A percentile compares a stretch with the other conserved stretches of the same genome.
phyloP scores from a whole-genome alignment of 1,140 invertebrate species.

The Triops longicaudatus region DNA sequence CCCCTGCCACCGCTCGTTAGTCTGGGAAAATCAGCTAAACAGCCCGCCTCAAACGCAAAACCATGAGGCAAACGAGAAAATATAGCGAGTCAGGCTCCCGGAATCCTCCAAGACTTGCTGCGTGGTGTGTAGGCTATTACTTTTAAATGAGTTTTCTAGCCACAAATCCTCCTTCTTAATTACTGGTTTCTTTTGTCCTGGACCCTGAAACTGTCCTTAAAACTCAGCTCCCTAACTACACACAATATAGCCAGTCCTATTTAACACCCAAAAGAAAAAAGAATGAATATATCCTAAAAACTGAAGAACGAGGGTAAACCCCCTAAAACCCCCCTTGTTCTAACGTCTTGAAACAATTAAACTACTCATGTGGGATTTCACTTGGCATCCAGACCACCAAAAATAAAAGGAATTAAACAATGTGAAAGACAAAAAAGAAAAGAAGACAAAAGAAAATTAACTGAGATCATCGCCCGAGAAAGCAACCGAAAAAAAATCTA shows the following conservation, averaged over 20 bases:
- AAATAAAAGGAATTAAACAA: not conserved
- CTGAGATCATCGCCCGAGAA: not conserved
- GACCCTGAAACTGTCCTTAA: not conserved
- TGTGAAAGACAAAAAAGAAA: not conserved
- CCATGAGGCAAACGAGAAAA: not conserved
- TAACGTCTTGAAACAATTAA: slow-evolving; percentile 7
- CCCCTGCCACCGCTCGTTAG: not conserved
- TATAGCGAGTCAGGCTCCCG: slow-evolving; percentile 4
- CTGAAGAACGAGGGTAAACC: not conserved
- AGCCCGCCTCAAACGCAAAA: not conserved
- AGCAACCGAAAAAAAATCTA: not conserved
- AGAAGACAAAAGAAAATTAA: not conserved
- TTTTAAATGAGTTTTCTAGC: slow-evolving; percentile 7
- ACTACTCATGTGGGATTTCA: not conserved
- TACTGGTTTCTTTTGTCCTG: not conserved
- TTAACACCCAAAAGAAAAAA: not conserved
- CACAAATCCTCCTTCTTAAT: slow-evolving; percentile 12
- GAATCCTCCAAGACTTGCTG: not conserved
- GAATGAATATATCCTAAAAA: not conserved
- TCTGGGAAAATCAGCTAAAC: not conserved
- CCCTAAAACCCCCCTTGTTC: too few relatives aligned
- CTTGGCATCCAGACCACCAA: not conserved
- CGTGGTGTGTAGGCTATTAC: slow-evolving; percentile 4
- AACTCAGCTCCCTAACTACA: not conserved
- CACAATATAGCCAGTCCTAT: too few relatives aligned